Evolutionary conservation across 1,140 invertebrate species (phyloP).

Genomic region (Brachionus manjavacas): DNA sequence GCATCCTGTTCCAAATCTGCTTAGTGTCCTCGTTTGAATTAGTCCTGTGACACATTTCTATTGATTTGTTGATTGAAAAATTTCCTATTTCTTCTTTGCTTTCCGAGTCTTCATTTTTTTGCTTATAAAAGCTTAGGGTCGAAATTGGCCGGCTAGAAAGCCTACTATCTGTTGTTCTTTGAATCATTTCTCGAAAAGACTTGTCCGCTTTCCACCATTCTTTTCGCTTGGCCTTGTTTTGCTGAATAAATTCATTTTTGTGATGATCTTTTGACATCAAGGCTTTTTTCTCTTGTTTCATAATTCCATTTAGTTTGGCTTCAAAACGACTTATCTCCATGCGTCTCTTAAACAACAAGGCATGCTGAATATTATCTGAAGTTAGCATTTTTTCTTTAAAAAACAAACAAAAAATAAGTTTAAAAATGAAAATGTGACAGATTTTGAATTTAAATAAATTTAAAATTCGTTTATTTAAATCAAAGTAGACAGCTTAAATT

Average conservation of each 20-base stretch:
- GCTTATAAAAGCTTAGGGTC: not conserved
- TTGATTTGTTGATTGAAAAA: not conserved
- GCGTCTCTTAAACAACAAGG: not conserved
- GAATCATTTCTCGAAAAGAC: slow-evolving; percentile 4
- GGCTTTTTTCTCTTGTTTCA: slow-evolving; percentile 4
- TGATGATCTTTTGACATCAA: not conserved
- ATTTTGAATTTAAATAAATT: slow-evolving; percentile 6
- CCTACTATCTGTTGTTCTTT: not conserved
- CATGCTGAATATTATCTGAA: slow-evolving; percentile 7
- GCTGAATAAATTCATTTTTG: not conserved
- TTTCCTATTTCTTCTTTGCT: not conserved
- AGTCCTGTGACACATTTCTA: not conserved
- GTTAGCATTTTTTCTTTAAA: not conserved
- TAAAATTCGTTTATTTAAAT: not conserved
- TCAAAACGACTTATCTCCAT: not conserved
- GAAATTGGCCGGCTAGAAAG: not conserved
- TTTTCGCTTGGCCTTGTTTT: not conserved
- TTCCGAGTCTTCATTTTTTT: not conserved
- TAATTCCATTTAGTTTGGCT: not conserved
- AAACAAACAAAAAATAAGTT: not conserved
- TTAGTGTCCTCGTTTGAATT: not conserved
- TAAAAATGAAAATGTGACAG: not conserved
- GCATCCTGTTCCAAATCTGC: not conserved
- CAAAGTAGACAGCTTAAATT: not conserved
- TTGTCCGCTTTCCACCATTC: slow-evolving; percentile 26